These are phyloP conservation scores for Merops nubicus DNA, from an alignment of 2,113 vertebrate genomes.

Conservation along the genomic window DNA sequence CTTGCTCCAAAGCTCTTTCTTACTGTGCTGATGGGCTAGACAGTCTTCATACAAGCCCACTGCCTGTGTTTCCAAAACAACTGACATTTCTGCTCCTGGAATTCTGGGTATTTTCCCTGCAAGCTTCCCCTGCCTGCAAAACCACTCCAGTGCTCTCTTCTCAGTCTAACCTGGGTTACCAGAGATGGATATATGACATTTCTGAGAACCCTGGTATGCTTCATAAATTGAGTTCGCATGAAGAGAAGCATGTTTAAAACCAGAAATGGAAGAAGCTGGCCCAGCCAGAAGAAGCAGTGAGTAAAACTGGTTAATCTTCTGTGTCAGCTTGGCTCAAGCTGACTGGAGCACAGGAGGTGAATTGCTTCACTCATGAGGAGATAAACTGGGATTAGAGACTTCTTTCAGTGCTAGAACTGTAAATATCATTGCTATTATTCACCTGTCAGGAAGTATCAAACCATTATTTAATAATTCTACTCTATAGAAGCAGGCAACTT, in stretches of 20 bases:
- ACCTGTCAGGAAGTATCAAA: neutral
- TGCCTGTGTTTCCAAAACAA: neutral
- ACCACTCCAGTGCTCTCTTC: neutral
- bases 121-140: neutral
- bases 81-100: neutral
- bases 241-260: neutral
- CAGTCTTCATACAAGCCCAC: neutral
- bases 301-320: neutral
- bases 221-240: neutral
- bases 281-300: neutral
- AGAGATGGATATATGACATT: neutral
- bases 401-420: conserved; percentile 9
- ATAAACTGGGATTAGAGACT: neutral
- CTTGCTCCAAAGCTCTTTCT: neutral
- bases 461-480: neutral
- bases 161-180: neutral
- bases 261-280: neutral
- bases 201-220: neutral
- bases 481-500: neutral
- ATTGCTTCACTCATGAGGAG: neutral
- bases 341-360: neutral
- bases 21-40: neutral
- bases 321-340: neutral
- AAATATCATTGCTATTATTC: neutral
- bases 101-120: neutral